Conservation (phyloP, 2,888 invertebrate species). For the Notocelia uddmanniana region DNA sequence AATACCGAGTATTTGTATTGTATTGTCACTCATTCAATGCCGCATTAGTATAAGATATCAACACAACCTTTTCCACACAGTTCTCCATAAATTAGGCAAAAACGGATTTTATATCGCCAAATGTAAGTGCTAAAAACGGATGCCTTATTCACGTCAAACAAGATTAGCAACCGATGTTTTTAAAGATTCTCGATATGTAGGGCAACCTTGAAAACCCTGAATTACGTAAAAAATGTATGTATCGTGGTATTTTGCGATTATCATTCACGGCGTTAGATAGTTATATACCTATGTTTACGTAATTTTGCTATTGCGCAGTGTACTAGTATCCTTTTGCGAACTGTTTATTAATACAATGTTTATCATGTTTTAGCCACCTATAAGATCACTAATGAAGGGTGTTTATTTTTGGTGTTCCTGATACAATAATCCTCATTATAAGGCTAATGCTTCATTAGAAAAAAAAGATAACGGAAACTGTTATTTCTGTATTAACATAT, state of each 20-base stretch:
- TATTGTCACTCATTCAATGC: conserved; percentile 22
- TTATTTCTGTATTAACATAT: too few species aligned
- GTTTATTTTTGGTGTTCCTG: not conserved
- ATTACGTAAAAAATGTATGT: conserved; percentile 23
- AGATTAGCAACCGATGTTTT: conserved; percentile 35
- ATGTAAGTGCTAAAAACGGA: not conserved
- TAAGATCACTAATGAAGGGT: not conserved
- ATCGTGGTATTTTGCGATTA: conserved; percentile 22
- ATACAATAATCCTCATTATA: not conserved
- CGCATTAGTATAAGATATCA: conserved; percentile 25
- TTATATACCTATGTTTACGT: not conserved
- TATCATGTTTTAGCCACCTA: not conserved
- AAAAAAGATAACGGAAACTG: too few species aligned
- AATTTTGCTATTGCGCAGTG: conserved; percentile 4
- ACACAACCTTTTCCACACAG: conserved; percentile 14
- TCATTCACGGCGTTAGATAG: conserved; percentile 21
- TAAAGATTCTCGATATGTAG: conserved; percentile 27
- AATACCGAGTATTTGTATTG: too few species aligned
- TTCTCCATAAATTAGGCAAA: not conserved
- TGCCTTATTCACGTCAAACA: conserved; percentile 20
- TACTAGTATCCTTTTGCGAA: not conserved
- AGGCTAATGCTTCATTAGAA: not conserved
- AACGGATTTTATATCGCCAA: not conserved
- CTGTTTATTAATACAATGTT: not conserved
- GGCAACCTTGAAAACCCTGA: conserved; percentile 36